Conservation (phyloP, 2,888 invertebrate species). For the Drosophila sordidapex region DNA sequence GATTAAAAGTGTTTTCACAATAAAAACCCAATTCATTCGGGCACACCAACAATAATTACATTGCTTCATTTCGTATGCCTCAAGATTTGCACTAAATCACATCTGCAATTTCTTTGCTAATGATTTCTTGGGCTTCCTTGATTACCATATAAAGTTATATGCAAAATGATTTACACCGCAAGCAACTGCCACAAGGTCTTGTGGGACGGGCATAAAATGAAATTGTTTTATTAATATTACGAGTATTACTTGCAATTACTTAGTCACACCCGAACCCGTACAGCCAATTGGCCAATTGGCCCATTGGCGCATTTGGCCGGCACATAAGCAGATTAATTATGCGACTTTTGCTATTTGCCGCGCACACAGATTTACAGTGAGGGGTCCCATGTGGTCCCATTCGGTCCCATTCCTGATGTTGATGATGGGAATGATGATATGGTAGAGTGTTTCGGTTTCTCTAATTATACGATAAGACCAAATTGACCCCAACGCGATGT, state of each 20-base stretch:
- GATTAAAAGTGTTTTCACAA: neutral
- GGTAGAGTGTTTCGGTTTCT: constrained; percentile 26
- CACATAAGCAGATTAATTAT: constrained; percentile 80
- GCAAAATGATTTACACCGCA: constrained; percentile 58
- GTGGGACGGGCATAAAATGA: constrained; percentile 52
- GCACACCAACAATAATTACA: neutral
- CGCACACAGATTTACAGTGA: constrained; percentile 54
- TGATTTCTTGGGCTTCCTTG: constrained; percentile 3
- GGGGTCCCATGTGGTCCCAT: constrained; percentile 57
- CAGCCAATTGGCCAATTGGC: constrained; percentile 9
- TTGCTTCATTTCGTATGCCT: neutral
- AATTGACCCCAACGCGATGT: constrained; percentile 65
- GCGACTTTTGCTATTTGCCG: constrained; percentile 72
- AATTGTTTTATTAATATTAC: constrained; percentile 72
- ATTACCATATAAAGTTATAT: constrained; percentile 4
- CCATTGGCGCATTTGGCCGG: constrained; percentile 46
- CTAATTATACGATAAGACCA: constrained; percentile 79
- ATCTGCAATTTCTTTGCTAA: neutral
- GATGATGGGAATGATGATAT: constrained; percentile 11
- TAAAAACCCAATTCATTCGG: neutral
- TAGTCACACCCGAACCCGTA: constrained; percentile 62
- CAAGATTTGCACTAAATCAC: neutral
- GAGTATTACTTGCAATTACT: constrained; percentile 73
- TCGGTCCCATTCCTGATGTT: constrained; percentile 19
- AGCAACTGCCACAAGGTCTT: constrained; percentile 48